Evolutionary conservation across 1,140 invertebrate genomes (phyloP), one percentile per base, ranked within the genome.

Genomic region (Notospermus geniculatus): DNA sequence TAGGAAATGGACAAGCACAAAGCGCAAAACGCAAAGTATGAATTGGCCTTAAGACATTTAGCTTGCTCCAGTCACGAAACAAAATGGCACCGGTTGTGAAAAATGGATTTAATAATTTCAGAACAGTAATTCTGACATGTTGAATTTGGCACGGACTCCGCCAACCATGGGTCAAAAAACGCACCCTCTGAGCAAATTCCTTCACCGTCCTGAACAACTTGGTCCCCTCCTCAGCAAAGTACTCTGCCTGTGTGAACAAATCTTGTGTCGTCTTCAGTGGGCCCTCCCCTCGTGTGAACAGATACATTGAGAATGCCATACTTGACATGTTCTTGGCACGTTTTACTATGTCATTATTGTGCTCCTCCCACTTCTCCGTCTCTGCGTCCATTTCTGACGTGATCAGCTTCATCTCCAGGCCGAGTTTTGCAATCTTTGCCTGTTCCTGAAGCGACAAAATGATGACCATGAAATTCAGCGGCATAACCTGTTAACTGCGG

Each of bases 191-290:
- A 69, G 93, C 93, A 86, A 99, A 99, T 83, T 98, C 95, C 78
- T 95, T 86, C 67, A 99, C 93, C 77, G 98, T 94, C 88, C 97
- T 97, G 84, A 98, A 99, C 73, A 99, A 86, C 85, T 96, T 90
- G 84, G 74, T 73, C 19, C 96, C 96, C 84, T 99, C 96, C 85
- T 99, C 96, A 43, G 96, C 95, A 84, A 99, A 98, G 84, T 98
- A 98, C 84, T 99, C 96, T 9, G 97, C 97, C 86, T 99, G 96
- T 28, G 96, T 98, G 84, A 99, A 99, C 52, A 99, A 86, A 83
- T 99, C 97, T 83, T 99, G 97, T 32, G 97, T 99, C 17, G 97
- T 99, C 81, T 96, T 95, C 58, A 99, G 82, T 25, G 92, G 91
- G 36, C 97, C 97, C 82, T 97, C 95, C 30, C 97, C 97, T 75